Percentiles rank a stretch among this genome's conserved stretches.
Evolutionary conservation across 1,140 invertebrate genomes (phyloP).

Genomic region (Pseudobourletiella spinata): DNA sequence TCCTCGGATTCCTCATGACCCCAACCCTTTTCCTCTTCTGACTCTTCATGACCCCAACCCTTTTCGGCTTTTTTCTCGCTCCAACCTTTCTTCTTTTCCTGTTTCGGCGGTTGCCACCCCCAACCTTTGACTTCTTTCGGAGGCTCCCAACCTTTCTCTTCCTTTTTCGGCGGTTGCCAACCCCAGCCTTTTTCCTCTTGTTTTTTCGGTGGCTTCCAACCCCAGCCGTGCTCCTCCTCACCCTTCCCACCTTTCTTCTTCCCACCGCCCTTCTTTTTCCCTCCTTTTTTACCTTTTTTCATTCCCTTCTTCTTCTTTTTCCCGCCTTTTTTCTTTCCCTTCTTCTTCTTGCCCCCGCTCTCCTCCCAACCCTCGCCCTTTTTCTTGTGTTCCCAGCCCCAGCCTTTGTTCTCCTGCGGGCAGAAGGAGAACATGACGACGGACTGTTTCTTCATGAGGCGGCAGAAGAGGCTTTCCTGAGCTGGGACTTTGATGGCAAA

Average conservation of each 20-base stretch:
- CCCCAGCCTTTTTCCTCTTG: neutral
- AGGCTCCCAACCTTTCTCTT: neutral
- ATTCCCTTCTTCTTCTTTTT: neutral
- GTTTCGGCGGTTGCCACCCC: neutral
- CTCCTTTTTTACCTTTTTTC: neutral
- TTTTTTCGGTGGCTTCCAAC: neutral
- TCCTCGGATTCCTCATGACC: neutral
- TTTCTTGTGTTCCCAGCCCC: constrained; percentile 28
- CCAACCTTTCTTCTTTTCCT: neutral
- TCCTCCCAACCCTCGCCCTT: constrained; percentile 6
- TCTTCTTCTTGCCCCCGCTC: constrained; percentile 15
- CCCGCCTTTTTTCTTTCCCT: neutral
- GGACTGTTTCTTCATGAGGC: neutral
- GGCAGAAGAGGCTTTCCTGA: constrained; percentile 1
- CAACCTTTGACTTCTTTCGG: neutral
- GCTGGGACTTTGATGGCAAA: neutral
- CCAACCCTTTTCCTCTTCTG: neutral
- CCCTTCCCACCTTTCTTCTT: neutral
- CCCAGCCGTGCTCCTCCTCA: neutral
- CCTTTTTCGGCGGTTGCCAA: neutral
- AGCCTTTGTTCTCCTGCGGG: constrained; percentile 3
- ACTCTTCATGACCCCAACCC: neutral
- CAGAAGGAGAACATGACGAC: constrained; percentile 8
- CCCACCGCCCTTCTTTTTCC: constrained; percentile 10
- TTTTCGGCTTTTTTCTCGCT: neutral